Conservation (phyloP, 2,888 invertebrate species). For the Teinopalpus imperialis region DNA sequence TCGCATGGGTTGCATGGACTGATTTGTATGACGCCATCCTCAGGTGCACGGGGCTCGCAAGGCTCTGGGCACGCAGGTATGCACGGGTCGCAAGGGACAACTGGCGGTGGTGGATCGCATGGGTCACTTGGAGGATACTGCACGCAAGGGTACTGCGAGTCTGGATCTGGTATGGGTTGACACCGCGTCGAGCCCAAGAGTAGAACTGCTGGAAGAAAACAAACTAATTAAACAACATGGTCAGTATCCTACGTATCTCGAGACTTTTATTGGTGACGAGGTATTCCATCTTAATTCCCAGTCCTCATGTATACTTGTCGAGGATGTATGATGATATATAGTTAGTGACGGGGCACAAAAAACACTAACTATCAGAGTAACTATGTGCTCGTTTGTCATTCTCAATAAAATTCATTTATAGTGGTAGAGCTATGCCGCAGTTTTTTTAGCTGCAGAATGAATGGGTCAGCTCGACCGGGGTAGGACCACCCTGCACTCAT, state of each 20-base stretch:
- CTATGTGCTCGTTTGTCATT: no score
- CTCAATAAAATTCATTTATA: no score
- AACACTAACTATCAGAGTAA: not conserved
- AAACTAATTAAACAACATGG: slow-evolving; percentile 6
- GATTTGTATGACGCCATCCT: slow-evolving; percentile 32
- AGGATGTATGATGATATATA: no score
- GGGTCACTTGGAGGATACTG: slow-evolving; percentile 32
- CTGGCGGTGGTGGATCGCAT: slow-evolving; percentile 30
- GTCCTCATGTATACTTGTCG: no score
- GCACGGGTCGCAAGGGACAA: slow-evolving; percentile 29
- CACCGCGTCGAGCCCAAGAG: slow-evolving; percentile 49
- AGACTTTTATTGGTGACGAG: no score
- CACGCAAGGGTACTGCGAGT: slow-evolving; percentile 28
- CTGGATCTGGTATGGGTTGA: slow-evolving; percentile 48
- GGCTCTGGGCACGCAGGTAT: slow-evolving; percentile 30
- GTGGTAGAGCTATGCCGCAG: no score
- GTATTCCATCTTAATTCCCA: no score
- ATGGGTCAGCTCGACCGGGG: no score
- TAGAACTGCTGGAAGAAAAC: slow-evolving; percentile 47
- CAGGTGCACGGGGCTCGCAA: slow-evolving; percentile 15
- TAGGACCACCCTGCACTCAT: no score
- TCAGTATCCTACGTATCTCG: no score
- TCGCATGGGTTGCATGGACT: slow-evolving; percentile 49
- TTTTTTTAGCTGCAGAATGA: no score
- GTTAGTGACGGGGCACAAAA: no score